These are phyloP conservation scores for Scophthalmus maximus DNA, from an alignment of 2,113 vertebrate species.

Conservation along the genomic window DNA sequence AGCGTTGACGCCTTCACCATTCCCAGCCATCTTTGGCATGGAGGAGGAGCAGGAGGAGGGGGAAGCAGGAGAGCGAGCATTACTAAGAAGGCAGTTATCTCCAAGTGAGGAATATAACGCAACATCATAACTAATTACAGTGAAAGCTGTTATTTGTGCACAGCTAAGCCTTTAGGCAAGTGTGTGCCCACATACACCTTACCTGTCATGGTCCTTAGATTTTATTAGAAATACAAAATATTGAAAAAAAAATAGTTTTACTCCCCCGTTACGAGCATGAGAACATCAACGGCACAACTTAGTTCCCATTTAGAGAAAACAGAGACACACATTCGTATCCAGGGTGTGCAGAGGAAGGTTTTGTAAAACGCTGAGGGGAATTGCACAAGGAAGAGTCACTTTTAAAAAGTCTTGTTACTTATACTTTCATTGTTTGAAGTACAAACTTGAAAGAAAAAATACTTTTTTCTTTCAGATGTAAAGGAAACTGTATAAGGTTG, in stretches of 20 bases:
- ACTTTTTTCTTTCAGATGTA: slow-evolving; percentile 49
- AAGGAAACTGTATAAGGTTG: slow-evolving; percentile 16
- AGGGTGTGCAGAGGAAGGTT: slow-evolving; percentile 19
- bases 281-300: slow-evolving; percentile 23
- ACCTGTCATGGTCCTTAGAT: slow-evolving; percentile 17
- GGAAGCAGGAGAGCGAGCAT: slow-evolving; percentile 86
- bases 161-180: neutral
- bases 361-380: slow-evolving; percentile 21
- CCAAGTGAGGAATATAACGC: slow-evolving; percentile 62
- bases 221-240: slow-evolving; percentile 23
- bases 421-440: slow-evolving; percentile 59
- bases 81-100: slow-evolving; percentile 75
- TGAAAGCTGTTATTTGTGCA: slow-evolving; percentile 23
- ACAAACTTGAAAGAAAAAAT: slow-evolving; percentile 14
- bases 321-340: neutral
- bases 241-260: slow-evolving; percentile 1
- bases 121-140: slow-evolving; percentile 15
- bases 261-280: slow-evolving; percentile 21
- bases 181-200: slow-evolving; percentile 26
- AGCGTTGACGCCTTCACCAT: slow-evolving; percentile 93
- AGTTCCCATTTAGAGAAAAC: slow-evolving; percentile 1
- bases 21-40: slow-evolving; percentile 88
- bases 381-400: slow-evolving; percentile 30
- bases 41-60: slow-evolving; percentile 74
- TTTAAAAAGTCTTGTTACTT: slow-evolving; percentile 48